These are phyloP conservation scores for Drosophila hamatofila DNA, from an alignment of 2,888 invertebrate species.

Conservation along the genomic window DNA sequence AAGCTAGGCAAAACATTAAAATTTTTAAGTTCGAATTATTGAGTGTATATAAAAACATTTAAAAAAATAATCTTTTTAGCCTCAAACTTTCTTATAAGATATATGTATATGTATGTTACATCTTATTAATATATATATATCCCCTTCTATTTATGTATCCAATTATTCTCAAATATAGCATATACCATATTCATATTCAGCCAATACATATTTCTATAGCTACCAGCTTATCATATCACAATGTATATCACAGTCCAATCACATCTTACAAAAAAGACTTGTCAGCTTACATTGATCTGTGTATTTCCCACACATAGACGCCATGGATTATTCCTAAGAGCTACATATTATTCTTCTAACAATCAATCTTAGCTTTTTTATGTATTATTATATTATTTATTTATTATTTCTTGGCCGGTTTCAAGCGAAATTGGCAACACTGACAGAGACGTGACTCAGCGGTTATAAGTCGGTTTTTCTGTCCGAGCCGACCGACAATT, in stretches of 20 bases:
- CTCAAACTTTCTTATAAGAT: no score
- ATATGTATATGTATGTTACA: no score
- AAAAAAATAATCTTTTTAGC: no score
- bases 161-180: no score
- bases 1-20: no score
- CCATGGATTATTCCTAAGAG: not conserved
- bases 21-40: no score
- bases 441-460: conserved; percentile 55
- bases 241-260: not conserved
- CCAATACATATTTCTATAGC: not conserved
- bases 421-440: conserved; percentile 10
- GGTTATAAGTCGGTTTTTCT: conserved; percentile 8
- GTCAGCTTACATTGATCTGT: not conserved
- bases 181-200: not conserved
- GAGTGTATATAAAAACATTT: no score
- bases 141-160: no score
- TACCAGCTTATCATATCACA: not conserved
- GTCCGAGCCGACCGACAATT: conserved; percentile 39
- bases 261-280: not conserved
- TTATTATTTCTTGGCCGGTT: not conserved
- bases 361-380: not conserved
- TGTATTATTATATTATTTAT: not conserved
- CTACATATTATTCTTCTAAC: not conserved
- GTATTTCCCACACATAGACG: not conserved
- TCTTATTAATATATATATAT: no score